Conservation (phyloP, 2,888 invertebrate genomes). For the Trachelus stipa region DNA sequence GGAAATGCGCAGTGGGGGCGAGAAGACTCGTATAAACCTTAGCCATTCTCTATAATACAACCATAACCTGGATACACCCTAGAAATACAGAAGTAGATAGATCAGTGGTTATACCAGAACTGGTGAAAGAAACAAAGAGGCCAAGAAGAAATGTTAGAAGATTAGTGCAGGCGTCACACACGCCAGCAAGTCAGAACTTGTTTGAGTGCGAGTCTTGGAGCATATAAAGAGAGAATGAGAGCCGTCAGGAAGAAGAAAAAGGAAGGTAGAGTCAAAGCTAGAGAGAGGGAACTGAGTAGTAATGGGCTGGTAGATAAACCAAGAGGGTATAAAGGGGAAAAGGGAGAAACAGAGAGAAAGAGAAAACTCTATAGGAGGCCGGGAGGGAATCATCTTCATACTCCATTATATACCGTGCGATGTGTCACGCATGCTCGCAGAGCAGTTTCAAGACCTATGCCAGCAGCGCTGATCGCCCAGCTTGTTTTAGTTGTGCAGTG, state of each 20-base stretch:
- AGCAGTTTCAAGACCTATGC: not conserved
- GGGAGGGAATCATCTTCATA: not conserved
- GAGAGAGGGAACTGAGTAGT: not conserved
- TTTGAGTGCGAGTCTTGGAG: not conserved
- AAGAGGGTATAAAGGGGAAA: not conserved
- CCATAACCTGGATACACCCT: not conserved
- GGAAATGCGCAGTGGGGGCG: not conserved
- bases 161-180: not conserved
- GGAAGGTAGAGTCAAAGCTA: not conserved
- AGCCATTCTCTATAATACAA: not conserved
- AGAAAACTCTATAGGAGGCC: not conserved
- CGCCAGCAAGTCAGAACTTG: not conserved
- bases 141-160: not conserved
- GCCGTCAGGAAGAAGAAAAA: not conserved
- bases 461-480: slow-evolving; percentile 1
- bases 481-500: not conserved
- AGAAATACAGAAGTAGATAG: not conserved
- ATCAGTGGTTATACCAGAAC: not conserved
- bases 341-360: not conserved
- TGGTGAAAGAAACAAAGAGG: not conserved
- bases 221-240: not conserved
- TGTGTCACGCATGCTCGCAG: not conserved
- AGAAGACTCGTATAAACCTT: not conserved
- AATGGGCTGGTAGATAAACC: not conserved
- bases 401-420: not conserved